Evolutionary conservation across 2,888 invertebrate genomes (phyloP).

Genomic region (Ochlodes sylvanus): DNA sequence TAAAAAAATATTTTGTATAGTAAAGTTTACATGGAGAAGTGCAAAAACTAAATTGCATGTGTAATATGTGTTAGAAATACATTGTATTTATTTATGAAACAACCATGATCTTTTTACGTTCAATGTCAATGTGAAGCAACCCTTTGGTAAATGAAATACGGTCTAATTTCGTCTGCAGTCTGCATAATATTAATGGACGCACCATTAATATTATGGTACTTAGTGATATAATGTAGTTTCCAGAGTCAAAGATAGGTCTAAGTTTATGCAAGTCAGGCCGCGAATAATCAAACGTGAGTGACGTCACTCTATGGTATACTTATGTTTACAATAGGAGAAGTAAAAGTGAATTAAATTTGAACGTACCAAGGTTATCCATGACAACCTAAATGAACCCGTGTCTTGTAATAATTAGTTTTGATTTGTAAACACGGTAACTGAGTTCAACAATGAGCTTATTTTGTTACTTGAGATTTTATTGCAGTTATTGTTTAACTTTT

Average conservation of each 20-base stretch:
- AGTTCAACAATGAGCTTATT: neutral
- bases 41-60: too few species aligned
- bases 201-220: too few species aligned
- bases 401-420: slow-evolving; percentile 4
- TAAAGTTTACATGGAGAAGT: too few species aligned
- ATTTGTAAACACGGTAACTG: too few species aligned
- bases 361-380: slow-evolving; percentile 5
- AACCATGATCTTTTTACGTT: too few species aligned
- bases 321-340: neutral
- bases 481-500: neutral
- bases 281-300: neutral
- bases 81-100: too few species aligned
- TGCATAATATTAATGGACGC: too few species aligned
- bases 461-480: neutral
- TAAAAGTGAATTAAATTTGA: slow-evolving; percentile 13
- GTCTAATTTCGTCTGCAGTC: too few species aligned
- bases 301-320: neutral
- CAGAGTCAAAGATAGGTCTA: neutral
- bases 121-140: too few species aligned
- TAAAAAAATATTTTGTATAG: too few species aligned
- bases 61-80: too few species aligned
- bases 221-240: neutral
- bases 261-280: neutral
- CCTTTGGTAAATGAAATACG: too few species aligned
- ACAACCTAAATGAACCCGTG: neutral